Percentiles rank a stretch among this genome's conserved stretches.
Conservation (phyloP, 2,113 vertebrate species). For the Corythornis vintsioides region DNA sequence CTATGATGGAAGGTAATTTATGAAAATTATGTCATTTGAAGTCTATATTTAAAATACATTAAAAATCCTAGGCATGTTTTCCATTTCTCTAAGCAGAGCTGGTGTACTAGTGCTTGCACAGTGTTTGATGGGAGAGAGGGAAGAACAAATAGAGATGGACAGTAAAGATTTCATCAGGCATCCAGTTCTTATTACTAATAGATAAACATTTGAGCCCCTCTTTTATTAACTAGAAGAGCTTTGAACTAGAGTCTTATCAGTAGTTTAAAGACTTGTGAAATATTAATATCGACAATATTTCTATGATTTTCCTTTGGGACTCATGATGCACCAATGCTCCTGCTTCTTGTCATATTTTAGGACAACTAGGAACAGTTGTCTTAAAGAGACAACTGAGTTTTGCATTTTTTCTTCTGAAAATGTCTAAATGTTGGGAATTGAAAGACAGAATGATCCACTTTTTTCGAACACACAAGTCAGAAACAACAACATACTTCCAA, state of each 20-base stretch:
- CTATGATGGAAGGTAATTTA: not conserved
- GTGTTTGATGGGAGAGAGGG: not conserved
- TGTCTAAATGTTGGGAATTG: not conserved
- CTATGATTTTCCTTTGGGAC: not conserved
- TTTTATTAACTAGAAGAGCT: conserved; percentile 21
- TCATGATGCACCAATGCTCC: not conserved
- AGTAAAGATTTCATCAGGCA: not conserved
- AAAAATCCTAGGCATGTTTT: not conserved
- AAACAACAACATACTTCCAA: not conserved
- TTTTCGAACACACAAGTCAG: not conserved
- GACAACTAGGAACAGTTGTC: not conserved
- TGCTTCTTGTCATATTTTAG: not conserved
- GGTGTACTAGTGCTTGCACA: not conserved
- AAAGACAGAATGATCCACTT: not conserved
- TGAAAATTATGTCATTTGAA: not conserved
- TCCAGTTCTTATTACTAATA: not conserved
- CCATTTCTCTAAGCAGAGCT: not conserved
- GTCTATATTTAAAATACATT: not conserved
- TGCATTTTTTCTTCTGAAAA: not conserved
- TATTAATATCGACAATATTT: not conserved
- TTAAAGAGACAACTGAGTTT: rapidly evolving
- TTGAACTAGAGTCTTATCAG: not conserved
- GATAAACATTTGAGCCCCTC: not conserved
- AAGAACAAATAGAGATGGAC: not conserved
- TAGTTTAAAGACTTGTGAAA: conserved; percentile 14